Base-by-base conservation (phyloP, 2,113 vertebrate genomes). In the Patagioenas fasciata region DNA sequence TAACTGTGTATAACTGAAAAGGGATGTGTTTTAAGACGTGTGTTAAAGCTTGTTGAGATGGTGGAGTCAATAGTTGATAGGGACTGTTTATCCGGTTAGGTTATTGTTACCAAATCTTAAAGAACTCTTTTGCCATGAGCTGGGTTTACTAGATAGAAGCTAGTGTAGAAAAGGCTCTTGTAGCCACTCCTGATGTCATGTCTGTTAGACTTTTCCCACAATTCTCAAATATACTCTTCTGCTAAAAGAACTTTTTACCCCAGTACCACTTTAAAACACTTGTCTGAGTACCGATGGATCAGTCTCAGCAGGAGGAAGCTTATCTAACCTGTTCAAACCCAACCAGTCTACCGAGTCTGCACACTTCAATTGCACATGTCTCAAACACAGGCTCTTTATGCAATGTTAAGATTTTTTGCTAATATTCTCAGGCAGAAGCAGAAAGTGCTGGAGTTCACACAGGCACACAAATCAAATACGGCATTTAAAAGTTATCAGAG, bases 401-500 rank as follows among this genome's bases (percentile, higher is more conserved):
- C 70, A 69, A 73, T 7, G 53, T 40, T 75, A 38, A 54, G 80
- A 24, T 28, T 86, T 91, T 50, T 79, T 91, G 51, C 44, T 93
- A 66, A 81, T 87, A 56, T 64, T 95, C 88, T 78, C 77, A 67
- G 72, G 54, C 77, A 89, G 91, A 93, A 94, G 88, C 83, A 72
- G 83, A 93, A 94, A 91, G 65, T 70, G 73, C 82, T 67, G 7
- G 62, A 57, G 92, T 74, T 94, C 83, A 67, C 60, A 85, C 64
- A 85, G 2, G 0, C 67, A 44, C 88, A 91, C 86, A 94, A 95
- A 93, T 96, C 94, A 97, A 95, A 89, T 73, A 50, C 86, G 91
- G 79, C 95, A 85, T 93, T 96, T 96, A 74, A 95, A 96, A 97
- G 91, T 82, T 95, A 97, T 95, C 92, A 78, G 81, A 96, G 81